Base-by-base conservation (phyloP, 1,140 invertebrate genomes). In the Dreissena polymorpha region DNA sequence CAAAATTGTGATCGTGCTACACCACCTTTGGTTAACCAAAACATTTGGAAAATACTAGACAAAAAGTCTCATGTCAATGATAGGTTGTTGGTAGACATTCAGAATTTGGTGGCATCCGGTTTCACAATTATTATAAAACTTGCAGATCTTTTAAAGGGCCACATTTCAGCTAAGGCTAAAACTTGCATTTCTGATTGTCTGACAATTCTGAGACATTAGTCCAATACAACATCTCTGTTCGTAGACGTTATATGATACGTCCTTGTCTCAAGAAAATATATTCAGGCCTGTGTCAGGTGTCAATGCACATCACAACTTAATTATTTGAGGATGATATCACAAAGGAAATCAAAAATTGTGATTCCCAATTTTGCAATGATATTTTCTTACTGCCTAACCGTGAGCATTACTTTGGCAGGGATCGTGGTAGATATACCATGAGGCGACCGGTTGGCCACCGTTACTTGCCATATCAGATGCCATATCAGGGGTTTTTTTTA, bases 311-410 rank as follows among this genome's bases (percentile, higher is more conserved):
- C n/a, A 65, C 74, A 23, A 49, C 16, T 29, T 3, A 76, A 65
- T 51, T 76, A 18, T 76, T 76, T 76, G 74, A 60, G 2, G 74
- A 76, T 51, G 55, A 76, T 65, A 65, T 76, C 13, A 12, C 16
- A 2, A 76, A 65, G 50, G 74, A 76, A 50, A 76, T 76, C 3
- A 76, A 79, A 29, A 8, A 3, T n/a, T 79, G 76, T 79, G 76
- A 79, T 12, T 12, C 53, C 18, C 18, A 12, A 18, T 55, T 49
- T 49, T 71, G n/a, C 18, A 70, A 63, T 16, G 77, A 70, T 39
- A 3, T n/a, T 12, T 79, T 57, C 55, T n/a, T n/a, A n/a, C n/a
- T n/a, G n/a, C 55, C 23, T 39, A 23, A 75, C 7, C 27, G 60
- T 25, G n/a, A n/a, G n/a, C n/a, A n/a, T n/a, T n/a, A n/a, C n/a